Evolutionary conservation across 2,888 invertebrate genomes (phyloP).

Genomic region (Melangyna quadrimaculata): DNA sequence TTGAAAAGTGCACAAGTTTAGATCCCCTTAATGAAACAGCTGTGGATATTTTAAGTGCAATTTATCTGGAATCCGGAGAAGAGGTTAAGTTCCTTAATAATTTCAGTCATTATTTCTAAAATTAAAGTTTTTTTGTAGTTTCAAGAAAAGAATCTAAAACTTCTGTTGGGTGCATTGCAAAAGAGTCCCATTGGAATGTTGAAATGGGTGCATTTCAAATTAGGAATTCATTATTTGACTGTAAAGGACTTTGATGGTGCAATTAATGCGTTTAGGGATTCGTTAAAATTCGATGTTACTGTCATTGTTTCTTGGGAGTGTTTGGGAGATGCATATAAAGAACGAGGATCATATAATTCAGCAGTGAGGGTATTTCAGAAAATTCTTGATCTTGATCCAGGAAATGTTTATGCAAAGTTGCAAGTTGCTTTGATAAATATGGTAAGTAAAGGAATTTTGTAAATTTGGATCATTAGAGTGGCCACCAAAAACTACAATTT

Average conservation of each 20-base stretch:
- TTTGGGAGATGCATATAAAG: conserved; percentile 93
- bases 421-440: conserved; percentile 89
- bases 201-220: conserved; percentile 91
- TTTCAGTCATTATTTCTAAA: neutral
- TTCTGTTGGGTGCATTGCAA: conserved; percentile 80
- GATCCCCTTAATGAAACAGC: conserved; percentile 86
- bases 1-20: conserved; percentile 90
- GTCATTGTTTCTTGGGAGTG: conserved; percentile 91
- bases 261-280: conserved; percentile 87
- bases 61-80: conserved; percentile 86
- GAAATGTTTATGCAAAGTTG: conserved; percentile 86
- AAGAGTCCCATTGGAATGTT: conserved; percentile 82
- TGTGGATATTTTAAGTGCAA: conserved; percentile 88
- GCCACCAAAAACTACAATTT: too few species aligned
- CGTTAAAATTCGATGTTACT: conserved; percentile 86
- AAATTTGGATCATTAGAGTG: too few species aligned
- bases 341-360: conserved; percentile 93
- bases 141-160: conserved; percentile 75
- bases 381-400: conserved; percentile 86
- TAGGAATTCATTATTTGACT: conserved; percentile 91
- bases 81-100: conserved; percentile 80
- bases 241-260: conserved; percentile 88
- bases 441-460: too few species aligned
- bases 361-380: conserved; percentile 93
- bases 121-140: neutral